Base-by-base conservation (phyloP, 1,140 invertebrate genomes). In the Lanistes nyassanus region DNA sequence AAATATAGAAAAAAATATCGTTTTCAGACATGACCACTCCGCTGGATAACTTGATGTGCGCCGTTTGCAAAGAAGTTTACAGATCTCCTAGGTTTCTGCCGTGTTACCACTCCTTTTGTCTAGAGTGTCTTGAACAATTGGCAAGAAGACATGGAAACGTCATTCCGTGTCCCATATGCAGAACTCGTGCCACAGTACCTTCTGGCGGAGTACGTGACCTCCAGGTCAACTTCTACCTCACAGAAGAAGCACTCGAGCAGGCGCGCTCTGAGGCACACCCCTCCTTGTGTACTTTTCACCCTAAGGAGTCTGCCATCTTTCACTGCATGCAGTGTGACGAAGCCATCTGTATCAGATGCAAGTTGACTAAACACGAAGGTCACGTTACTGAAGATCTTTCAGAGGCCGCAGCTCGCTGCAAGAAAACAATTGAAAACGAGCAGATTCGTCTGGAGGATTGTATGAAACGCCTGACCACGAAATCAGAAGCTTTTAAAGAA, bases 191-290 rank as follows among this genome's bases (percentile, higher is more conserved):
- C 11, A 31, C 66, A 23, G 39, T 68, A n/a, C 66, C 66, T 11
- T 5, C n/a, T 23, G 66, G 42, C 0, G 66, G 66, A 3, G 66
- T 68, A 4, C 11, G 23, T 7, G 37, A 31, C 7, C 66, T 68
- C 7, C 66, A 68, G 39, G 31, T 23, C 39, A 68, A 68, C 66
- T 68, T 68, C 34, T 68, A 68, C 37, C 11, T 68, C 42, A 68
- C n/a, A 13, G 11, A n/a, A 7, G n/a, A 68, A 23, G 37, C 26
- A 9, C 66, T 68, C 37, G 66, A 68, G 26, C 47, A 36, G 66
- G 42, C 42, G 21, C 26, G 66, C 39, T 6, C 5, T 42, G 39
- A 42, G 39, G 39, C 5, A 5, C 5, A 13, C 13, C 39, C 5
- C 39, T 6, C 39, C 39, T 6, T 42, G 39, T 42, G 39, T 42